phyloP scores from a whole-genome alignment of 2,797 vertebrate genomes.

The Microcaecilia unicolor region DNA sequence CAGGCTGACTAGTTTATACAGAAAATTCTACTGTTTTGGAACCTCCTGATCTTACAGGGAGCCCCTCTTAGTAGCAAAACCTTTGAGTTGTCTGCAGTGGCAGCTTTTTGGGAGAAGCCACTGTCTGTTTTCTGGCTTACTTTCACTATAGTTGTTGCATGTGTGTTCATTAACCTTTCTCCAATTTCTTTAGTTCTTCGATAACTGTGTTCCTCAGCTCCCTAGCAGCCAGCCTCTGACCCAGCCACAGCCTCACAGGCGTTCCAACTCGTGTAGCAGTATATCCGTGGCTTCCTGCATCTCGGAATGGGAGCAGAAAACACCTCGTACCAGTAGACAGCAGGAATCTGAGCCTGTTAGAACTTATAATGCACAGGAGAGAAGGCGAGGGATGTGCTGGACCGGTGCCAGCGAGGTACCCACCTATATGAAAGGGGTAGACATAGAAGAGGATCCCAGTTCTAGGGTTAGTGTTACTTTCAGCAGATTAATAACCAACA shows the following conservation, averaged over 20 bases:
- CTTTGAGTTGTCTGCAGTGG: no score
- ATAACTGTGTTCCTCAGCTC: constrained; percentile 45
- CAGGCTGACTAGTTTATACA: no score
- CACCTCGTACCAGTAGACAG: constrained; percentile 53
- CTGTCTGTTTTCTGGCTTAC: no score
- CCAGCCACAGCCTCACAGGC: constrained; percentile 46
- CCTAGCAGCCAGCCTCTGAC: constrained; percentile 38
- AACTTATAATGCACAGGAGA: constrained; percentile 36
- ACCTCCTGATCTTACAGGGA: no score
- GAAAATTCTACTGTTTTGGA: no score
- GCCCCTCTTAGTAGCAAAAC: no score
- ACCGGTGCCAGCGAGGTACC: constrained; percentile 51
- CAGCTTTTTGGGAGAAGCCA: no score
- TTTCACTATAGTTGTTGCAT: no score
- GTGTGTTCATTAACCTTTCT: constrained; percentile 36
- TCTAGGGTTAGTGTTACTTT: constrained; percentile 75
- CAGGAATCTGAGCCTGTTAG: constrained; percentile 48
- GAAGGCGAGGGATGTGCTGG: constrained; percentile 61
- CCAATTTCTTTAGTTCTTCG: constrained; percentile 49
- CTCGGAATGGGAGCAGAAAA: constrained; percentile 84
- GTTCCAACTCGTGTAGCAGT: constrained; percentile 66
- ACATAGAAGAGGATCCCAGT: constrained; percentile 65
- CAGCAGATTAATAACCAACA: constrained; percentile 6
- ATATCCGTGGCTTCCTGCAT: constrained; percentile 87
- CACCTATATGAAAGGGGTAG: constrained; percentile 49